A percentile compares a stretch with the other conserved stretches of the same genome.
These are phyloP conservation scores for Thecocarcelia acutangulata DNA, from an alignment of 2,888 invertebrate species.

Conservation along the genomic window DNA sequence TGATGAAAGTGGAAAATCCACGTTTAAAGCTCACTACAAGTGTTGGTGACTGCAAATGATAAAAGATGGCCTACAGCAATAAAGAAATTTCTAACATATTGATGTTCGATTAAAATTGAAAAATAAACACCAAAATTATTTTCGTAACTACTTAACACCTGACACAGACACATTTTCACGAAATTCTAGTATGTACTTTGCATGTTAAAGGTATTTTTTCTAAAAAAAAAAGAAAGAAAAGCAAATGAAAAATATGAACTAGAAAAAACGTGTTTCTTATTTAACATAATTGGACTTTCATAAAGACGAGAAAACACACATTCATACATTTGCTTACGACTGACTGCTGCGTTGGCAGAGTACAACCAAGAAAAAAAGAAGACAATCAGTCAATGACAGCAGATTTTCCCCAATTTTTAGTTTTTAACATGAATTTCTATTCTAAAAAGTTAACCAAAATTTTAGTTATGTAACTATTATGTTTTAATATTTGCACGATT, in stretches of 20 bases:
- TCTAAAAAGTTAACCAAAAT: background rate
- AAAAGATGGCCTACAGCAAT: background rate
- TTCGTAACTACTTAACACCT: conserved; percentile 10
- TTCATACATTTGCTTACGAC: conserved; percentile 47
- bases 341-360: conserved; percentile 64
- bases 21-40: conserved; percentile 34
- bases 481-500: background rate
- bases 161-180: background rate
- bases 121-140: background rate
- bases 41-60: conserved; percentile 16
- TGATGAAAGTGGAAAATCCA: conserved; percentile 55
- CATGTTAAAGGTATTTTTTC: background rate
- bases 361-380: conserved; percentile 29
- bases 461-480: conserved; percentile 42
- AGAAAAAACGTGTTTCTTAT: conserved; percentile 70
- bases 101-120: background rate
- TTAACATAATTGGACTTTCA: conserved; percentile 69
- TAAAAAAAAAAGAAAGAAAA: background rate
- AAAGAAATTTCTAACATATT: conserved; percentile 26
- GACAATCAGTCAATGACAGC: conserved; percentile 31
- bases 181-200: conserved; percentile 7
- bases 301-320: conserved; percentile 49
- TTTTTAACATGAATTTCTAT: conserved; percentile 12
- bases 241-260: conserved; percentile 50
- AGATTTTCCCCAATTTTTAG: conserved; percentile 17